Evolutionary conservation across 2,888 invertebrate species (phyloP).

Genomic region (Plagodis dolabraria): DNA sequence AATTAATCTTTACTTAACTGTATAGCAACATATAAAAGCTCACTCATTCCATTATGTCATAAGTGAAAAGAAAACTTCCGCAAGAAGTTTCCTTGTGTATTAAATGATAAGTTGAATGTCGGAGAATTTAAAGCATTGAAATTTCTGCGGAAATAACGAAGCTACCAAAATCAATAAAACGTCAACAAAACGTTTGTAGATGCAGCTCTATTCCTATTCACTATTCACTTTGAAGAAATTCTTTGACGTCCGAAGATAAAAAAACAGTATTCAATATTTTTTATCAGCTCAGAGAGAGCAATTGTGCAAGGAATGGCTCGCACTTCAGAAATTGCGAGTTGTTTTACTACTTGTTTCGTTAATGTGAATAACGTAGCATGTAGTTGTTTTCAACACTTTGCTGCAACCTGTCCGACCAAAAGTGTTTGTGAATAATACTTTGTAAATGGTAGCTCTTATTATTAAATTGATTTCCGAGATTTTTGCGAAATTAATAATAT

Average conservation of each 20-base stretch:
- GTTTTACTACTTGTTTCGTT: conserved; percentile 48
- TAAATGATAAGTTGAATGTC: conserved; percentile 28
- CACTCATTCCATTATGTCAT: background rate
- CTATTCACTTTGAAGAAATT: conserved; percentile 61
- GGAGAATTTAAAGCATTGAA: conserved; percentile 28
- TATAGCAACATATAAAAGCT: conserved; percentile 13
- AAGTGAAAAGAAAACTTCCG: background rate
- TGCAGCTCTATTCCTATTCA: conserved; percentile 60
- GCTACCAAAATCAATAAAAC: conserved; percentile 44
- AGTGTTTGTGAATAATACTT: too few species aligned
- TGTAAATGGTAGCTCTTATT: too few species aligned
- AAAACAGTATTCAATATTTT: conserved; percentile 48
- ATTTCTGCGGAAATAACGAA: conserved; percentile 36
- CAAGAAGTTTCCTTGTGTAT: too few species aligned
- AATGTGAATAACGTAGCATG: conserved; percentile 58
- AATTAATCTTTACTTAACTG: too few species aligned
- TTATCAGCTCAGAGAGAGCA: conserved; percentile 38
- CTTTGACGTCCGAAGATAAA: conserved; percentile 56
- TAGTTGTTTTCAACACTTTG: conserved; percentile 22
- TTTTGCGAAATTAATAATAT: too few species aligned
- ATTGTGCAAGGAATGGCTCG: conserved; percentile 34
- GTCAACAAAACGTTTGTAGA: conserved; percentile 50
- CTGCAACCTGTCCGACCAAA: too few species aligned
- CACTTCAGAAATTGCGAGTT: conserved; percentile 41
- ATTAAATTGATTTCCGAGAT: too few species aligned